These are phyloP conservation scores for Hippolais icterina DNA, from an alignment of 2,113 vertebrate genomes.

Conservation along the genomic window DNA sequence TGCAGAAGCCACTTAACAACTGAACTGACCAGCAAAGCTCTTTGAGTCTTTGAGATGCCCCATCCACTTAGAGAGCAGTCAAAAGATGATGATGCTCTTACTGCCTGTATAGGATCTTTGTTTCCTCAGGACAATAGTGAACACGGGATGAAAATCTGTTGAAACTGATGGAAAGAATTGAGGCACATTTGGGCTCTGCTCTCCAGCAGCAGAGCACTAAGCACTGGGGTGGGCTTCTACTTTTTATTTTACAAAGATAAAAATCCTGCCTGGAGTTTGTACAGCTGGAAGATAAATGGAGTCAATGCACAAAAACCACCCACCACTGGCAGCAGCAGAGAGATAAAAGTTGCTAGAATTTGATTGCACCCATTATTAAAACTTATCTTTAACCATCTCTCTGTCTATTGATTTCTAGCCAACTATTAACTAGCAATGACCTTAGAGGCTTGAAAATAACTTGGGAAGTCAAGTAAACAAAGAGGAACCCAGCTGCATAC, in stretches of 20 bases:
- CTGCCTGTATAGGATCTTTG: background rate
- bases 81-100: background rate
- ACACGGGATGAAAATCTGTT: background rate
- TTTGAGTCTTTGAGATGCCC: background rate
- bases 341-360: conserved; percentile 52
- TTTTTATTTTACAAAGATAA: conserved; percentile 39
- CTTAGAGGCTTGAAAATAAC: conserved; percentile 69
- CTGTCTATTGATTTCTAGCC: conserved; percentile 76
- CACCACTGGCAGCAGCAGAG: conserved; percentile 14
- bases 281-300: conserved; percentile 26
- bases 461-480: conserved; percentile 50
- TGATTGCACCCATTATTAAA: conserved; percentile 61
- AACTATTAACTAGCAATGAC: conserved; percentile 79
- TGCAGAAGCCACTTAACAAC: background rate
- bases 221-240: background rate
- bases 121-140: background rate
- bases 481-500: conserved; percentile 55
- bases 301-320: background rate
- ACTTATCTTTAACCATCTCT: conserved; percentile 73
- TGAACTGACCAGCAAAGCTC: background rate
- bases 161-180: background rate
- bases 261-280: conserved; percentile 33
- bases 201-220: background rate
- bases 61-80: background rate
- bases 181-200: background rate